These are phyloP conservation scores for Noctua pronuba DNA, from an alignment of 2,888 invertebrate genomes.

Conservation along the genomic window DNA sequence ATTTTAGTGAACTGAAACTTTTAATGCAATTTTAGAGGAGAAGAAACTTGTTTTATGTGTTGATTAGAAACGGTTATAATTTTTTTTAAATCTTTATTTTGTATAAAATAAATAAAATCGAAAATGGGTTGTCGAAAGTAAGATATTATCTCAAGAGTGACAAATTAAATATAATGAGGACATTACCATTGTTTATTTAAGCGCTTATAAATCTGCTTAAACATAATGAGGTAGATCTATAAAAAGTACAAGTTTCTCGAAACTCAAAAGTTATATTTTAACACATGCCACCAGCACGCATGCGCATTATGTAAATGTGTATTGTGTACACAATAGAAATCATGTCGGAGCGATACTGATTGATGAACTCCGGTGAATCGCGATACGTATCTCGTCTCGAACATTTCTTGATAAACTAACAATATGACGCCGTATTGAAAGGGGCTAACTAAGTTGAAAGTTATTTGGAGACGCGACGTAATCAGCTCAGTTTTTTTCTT, in stretches of 20 bases:
- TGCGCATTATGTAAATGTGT: constrained; percentile 84
- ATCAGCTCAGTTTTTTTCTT: constrained; percentile 51
- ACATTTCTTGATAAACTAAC: constrained; percentile 72
- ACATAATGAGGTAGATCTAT: background rate
- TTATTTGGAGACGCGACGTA: constrained; percentile 52
- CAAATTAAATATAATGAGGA: no score
- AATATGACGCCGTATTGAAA: constrained; percentile 72
- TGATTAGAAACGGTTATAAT: background rate
- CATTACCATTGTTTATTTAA: background rate
- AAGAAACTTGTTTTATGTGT: background rate
- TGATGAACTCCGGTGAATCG: constrained; percentile 78
- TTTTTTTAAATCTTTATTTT: background rate
- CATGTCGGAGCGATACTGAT: constrained; percentile 85
- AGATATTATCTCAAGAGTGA: background rate
- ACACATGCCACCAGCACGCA: constrained; percentile 77
- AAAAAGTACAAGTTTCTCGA: constrained; percentile 22
- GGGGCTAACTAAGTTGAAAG: constrained; percentile 63
- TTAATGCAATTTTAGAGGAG: no score
- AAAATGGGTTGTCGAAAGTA: background rate
- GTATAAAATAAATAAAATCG: background rate
- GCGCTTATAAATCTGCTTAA: background rate
- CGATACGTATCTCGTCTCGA: constrained; percentile 74
- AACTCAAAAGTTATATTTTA: constrained; percentile 52
- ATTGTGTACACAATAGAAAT: constrained; percentile 82
- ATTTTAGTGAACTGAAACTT: background rate